Evolutionary conservation across 1,140 invertebrate species (phyloP).

Genomic region (Neodiprion virginianus): DNA sequence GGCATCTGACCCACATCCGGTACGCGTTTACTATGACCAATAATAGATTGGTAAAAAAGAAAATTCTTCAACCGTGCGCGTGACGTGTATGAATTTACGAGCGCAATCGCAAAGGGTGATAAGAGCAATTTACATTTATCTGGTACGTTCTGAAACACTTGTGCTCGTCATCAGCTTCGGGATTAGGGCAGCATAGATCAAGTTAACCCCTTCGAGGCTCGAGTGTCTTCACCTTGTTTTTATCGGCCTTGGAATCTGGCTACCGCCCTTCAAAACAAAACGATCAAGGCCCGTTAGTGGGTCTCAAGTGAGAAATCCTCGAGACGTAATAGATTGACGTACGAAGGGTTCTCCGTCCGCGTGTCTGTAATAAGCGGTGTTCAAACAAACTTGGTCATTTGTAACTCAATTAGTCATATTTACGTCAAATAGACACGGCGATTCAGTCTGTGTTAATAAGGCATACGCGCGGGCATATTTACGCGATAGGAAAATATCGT

Average conservation of each 20-base stretch:
- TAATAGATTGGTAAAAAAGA: constrained; percentile 20
- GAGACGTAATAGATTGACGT: background rate
- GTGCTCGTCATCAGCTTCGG: background rate
- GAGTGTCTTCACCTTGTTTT: constrained; percentile 14
- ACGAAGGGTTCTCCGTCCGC: background rate
- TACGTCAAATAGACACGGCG: background rate
- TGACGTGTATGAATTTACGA: constrained; percentile 17
- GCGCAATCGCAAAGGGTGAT: constrained; percentile 8
- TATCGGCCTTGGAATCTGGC: constrained; percentile 11
- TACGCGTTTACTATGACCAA: constrained; percentile 32
- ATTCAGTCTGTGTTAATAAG: too few species aligned
- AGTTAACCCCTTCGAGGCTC: constrained; percentile 27
- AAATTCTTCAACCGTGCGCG: constrained; percentile 17
- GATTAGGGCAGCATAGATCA: constrained; percentile 12
- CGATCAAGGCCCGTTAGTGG: background rate
- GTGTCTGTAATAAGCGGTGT: background rate
- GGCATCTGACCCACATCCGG: constrained; percentile 53
- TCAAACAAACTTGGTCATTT: background rate
- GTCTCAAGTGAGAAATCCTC: background rate
- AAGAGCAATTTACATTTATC: constrained; percentile 21
- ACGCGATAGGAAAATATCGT: too few species aligned
- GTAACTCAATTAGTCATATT: background rate
- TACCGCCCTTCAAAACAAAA: constrained; percentile 4
- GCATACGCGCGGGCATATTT: too few species aligned
- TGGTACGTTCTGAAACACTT: constrained; percentile 10